Base-by-base conservation (phyloP, 2,888 invertebrate species). In the Microchrysa polita region DNA sequence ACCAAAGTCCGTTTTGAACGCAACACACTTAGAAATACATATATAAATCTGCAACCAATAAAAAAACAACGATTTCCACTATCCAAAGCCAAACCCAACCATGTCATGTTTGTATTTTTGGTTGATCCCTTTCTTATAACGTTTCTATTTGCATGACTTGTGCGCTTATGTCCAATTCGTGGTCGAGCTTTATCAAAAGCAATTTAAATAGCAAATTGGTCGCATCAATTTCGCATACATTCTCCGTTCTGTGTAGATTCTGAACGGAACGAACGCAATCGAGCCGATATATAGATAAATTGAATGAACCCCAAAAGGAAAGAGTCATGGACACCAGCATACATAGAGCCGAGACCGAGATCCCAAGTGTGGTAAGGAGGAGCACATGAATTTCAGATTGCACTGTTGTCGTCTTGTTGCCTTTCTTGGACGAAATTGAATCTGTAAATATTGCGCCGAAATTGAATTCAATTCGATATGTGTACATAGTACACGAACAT, bases 201-300 rank as follows among this genome's bases (percentile, higher is more conserved):
- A 67, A 67, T 67, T 67, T 67, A 67, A 67, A 67, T 52, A 52
- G 53, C 67, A 67, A 67, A 67, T 67, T 67, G 67, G 67, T 67
- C 52, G 22, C 67, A 67, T 67, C 52, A 67, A 34, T 34, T 34
- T 34, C 27, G 7, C 7, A 34, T 34, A 34, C n/a, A n/a, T n/a
- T n/a, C n/a, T n/a, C n/a, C n/a, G n/a, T n/a, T n/a, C n/a, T n/a
- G n/a, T n/a, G n/a, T n/a, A n/a, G n/a, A n/a, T n/a, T n/a, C n/a
- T n/a, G n/a, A n/a, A n/a, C 27, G 27, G 27, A 34, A 5, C 27
- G n/a, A 34, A 7, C 7, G 7, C 27, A 2, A 34, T 7, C 27
- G 27, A 34, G 7, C 27, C 2, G 27, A 34, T 48, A 48, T 48
- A 7, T 12, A 34, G 2, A 53, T 53, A 55, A 55, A 55, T 20